A percentile compares a stretch with the other conserved stretches of the same genome.
phyloP scores from a whole-genome alignment of 2,113 vertebrate species.

The Ochotona curzoniae region DNA sequence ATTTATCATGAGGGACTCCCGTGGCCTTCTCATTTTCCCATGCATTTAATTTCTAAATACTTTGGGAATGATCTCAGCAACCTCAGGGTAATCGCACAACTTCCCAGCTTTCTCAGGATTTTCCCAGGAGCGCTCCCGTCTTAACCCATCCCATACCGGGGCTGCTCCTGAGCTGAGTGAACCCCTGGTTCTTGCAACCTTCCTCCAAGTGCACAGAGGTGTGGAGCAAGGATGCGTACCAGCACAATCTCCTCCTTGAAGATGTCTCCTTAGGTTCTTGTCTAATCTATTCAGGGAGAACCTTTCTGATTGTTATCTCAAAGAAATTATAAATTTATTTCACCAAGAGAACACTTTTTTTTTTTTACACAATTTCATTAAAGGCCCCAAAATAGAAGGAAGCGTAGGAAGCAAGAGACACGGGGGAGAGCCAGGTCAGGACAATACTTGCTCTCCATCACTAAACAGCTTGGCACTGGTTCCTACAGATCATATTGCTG shows the following conservation, averaged over 20 bases:
- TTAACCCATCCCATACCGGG: background rate
- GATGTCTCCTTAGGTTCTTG: background rate
- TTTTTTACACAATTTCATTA: background rate
- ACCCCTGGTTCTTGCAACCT: too few species aligned
- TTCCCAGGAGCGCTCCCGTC: background rate
- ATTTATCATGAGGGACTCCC: slow-evolving; percentile 1
- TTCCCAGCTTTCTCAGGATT: background rate
- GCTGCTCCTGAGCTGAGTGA: background rate
- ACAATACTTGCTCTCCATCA: background rate
- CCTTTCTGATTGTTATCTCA: background rate
- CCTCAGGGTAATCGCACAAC: background rate
- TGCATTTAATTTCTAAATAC: slow-evolving; percentile 26
- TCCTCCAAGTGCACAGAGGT: background rate
- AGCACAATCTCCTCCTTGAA: background rate
- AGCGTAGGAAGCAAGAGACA: background rate
- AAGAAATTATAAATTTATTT: background rate
- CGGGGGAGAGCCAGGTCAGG: background rate
- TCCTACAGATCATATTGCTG: background rate
- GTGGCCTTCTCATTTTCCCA: slow-evolving; percentile 5
- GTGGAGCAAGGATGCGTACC: background rate
- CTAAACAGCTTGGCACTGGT: background rate
- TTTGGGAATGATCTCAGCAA: background rate
- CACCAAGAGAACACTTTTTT: background rate
- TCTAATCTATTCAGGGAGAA: background rate
- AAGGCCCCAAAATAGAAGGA: background rate